Percentiles rank a stretch among this genome's conserved stretches.
These are phyloP conservation scores for Nothoprocta pentlandii DNA, from an alignment of 2,113 vertebrate genomes.

Conservation along the genomic window DNA sequence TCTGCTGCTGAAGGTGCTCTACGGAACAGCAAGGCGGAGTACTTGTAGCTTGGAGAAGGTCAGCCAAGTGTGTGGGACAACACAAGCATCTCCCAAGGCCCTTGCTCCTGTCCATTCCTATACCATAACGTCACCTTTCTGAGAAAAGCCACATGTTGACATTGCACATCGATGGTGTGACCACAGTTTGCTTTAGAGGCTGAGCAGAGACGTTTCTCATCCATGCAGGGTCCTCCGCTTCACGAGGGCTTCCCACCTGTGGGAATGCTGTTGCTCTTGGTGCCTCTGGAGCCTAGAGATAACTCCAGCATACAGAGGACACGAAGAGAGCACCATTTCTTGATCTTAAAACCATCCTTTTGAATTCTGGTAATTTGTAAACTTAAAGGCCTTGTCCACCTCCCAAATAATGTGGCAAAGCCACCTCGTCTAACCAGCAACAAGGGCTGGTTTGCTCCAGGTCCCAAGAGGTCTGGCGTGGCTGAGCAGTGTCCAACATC, in stretches of 20 bases:
- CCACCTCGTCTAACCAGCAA: neutral
- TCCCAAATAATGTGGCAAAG: neutral
- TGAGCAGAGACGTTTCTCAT: neutral
- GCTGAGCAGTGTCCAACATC: neutral
- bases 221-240: neutral
- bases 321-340: neutral
- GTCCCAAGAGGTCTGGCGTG: neutral
- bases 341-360: neutral
- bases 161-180: neutral
- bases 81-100: neutral
- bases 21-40: fast-evolving
- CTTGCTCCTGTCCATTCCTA: neutral
- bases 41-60: neutral
- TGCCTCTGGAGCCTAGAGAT: fast-evolving
- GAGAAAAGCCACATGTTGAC: neutral
- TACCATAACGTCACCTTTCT: neutral
- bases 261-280: neutral
- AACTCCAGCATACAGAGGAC: too few species aligned
- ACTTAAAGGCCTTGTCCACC: neutral
- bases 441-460: neutral
- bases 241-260: neutral
- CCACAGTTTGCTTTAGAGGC: neutral
- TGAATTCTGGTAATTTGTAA: fast-evolving
- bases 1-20: neutral
- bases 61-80: neutral